Conservation (phyloP, 2,797 vertebrate species). For the Morus bassanus region DNA sequence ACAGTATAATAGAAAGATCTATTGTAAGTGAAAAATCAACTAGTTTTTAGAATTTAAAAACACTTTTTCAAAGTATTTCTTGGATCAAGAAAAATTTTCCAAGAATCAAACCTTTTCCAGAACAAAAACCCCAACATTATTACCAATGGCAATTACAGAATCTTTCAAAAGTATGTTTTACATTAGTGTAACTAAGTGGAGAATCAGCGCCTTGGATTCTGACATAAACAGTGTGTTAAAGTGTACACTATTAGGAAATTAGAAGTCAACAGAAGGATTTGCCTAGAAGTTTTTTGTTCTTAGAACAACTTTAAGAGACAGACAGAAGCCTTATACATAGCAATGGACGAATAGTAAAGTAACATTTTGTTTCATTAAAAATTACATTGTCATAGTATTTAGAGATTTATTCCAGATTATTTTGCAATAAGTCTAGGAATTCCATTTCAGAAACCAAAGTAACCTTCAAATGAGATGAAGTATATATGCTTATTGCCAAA, state of each 20-base stretch:
- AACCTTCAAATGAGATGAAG: neutral
- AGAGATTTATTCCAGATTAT: conserved; percentile 18
- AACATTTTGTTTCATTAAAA: neutral
- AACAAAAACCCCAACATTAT: neutral
- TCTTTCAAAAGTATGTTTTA: neutral
- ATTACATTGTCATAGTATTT: neutral
- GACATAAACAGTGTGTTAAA: neutral
- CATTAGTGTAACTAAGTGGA: neutral
- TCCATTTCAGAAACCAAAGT: neutral
- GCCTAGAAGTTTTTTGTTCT: neutral
- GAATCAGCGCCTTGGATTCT: neutral
- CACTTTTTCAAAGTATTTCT: accelerated
- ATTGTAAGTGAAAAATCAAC: neutral
- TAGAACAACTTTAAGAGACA: neutral
- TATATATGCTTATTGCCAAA: neutral
- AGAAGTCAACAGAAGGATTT: conserved; percentile 7
- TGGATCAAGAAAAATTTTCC: neutral
- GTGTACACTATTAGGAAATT: neutral
- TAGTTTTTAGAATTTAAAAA: neutral
- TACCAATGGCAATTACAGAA: neutral
- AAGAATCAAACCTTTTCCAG: neutral
- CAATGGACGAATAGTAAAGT: neutral
- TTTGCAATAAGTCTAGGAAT: neutral
- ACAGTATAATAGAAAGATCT: neutral
- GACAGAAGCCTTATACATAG: neutral